Evolutionary conservation across 2,888 invertebrate genomes (phyloP).

Genomic region (Dione juno): DNA sequence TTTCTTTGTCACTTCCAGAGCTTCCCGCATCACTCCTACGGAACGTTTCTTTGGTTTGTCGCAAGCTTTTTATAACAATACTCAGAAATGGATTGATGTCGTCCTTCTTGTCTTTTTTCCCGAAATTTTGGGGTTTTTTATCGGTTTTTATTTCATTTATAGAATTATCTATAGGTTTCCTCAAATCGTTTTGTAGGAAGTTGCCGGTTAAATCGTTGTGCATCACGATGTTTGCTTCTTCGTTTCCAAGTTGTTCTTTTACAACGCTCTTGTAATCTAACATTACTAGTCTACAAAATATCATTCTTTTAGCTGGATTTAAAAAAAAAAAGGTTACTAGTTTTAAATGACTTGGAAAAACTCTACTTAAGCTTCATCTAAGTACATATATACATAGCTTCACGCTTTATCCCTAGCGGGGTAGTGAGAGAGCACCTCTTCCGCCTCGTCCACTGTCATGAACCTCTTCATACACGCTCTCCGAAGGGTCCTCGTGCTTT

Average conservation of each 20-base stretch:
- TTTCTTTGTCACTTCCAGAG: neutral
- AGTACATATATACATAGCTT: too few relatives aligned
- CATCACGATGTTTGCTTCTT: conserved; percentile 4
- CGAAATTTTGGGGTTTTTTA: neutral
- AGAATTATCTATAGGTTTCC: neutral
- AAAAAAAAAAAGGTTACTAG: too few relatives aligned
- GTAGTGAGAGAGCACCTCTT: too few relatives aligned
- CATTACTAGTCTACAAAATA: conserved; percentile 34
- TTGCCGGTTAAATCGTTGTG: neutral
- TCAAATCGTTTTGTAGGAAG: neutral
- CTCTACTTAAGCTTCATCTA: too few relatives aligned
- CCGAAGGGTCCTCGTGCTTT: too few relatives aligned
- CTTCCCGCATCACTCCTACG: conserved; percentile 18
- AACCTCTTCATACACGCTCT: too few relatives aligned
- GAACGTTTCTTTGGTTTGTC: conserved; percentile 30
- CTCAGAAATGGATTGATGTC: neutral
- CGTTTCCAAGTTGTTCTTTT: conserved; percentile 28
- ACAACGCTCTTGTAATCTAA: conserved; percentile 39
- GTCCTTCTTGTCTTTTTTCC: neutral
- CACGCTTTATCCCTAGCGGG: too few relatives aligned
- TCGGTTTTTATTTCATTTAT: conserved; percentile 1
- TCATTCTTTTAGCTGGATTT: too few relatives aligned
- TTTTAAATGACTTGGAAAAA: too few relatives aligned
- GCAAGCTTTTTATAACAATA: conserved; percentile 24
- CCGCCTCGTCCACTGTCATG: too few relatives aligned